Percentiles rank a stretch among this genome's conserved stretches.
Conservation (phyloP, 30 jellyfish, hydroid and myxozoan species). For the Hydractinia echinata region DNA sequence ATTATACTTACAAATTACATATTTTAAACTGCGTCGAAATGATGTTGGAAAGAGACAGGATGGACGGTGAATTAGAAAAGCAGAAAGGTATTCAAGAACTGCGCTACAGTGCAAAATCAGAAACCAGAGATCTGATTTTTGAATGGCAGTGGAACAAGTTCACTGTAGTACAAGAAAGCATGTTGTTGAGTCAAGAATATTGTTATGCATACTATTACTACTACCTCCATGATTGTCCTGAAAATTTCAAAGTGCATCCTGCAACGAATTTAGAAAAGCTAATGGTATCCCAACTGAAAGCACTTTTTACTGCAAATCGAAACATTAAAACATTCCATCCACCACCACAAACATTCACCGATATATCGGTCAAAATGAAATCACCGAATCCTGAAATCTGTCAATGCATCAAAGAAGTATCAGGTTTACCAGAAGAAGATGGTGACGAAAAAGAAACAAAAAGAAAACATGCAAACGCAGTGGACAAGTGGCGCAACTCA, state of each 20-base stretch:
- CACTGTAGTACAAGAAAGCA: neutral
- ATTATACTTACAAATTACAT: neutral
- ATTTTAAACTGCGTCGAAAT: neutral
- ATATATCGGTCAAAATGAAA: neutral
- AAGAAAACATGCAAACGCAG: no score
- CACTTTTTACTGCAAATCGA: neutral
- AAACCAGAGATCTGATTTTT: neutral
- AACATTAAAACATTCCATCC: constrained; percentile 14
- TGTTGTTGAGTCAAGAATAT: constrained; percentile 15
- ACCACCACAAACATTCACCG: constrained; percentile 30
- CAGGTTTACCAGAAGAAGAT: neutral
- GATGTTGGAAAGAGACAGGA: neutral
- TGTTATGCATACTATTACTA: constrained; percentile 10
- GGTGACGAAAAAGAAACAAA: no score
- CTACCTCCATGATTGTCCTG: constrained; percentile 13
- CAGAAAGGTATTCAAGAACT: no score
- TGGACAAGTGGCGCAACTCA: no score
- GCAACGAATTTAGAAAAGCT: neutral
- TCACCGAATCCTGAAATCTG: neutral
- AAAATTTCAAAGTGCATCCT: neutral
- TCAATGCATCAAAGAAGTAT: neutral
- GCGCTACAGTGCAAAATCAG: no score
- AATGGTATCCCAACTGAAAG: neutral
- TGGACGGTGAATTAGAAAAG: neutral
- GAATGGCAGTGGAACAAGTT: constrained; percentile 15